A percentile compares a stretch with the other conserved stretches of the same genome.
These are phyloP conservation scores for Aromia moschata DNA, from an alignment of 2,888 invertebrate genomes.

Conservation along the genomic window DNA sequence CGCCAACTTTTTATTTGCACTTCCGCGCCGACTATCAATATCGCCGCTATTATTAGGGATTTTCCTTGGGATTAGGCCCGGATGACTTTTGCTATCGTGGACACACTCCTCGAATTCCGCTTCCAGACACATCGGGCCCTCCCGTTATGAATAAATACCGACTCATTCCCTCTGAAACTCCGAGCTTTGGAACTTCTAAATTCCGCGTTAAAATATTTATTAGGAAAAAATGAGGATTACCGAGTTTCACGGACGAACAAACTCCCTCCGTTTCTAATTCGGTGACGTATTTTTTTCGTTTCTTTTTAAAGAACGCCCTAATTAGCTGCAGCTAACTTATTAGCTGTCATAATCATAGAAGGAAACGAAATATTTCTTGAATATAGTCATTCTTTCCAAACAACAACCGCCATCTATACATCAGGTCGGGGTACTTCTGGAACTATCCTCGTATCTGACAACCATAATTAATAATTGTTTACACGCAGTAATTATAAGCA, in stretches of 20 bases:
- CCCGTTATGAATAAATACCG: slow-evolving; percentile 12
- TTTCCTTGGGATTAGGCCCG: slow-evolving; percentile 24
- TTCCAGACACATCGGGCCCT: neutral
- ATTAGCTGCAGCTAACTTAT: no score
- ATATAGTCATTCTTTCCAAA: no score
- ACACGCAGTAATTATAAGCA: no score
- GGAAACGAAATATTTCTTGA: no score
- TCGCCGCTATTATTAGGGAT: slow-evolving; percentile 29
- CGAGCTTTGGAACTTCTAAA: slow-evolving; percentile 5
- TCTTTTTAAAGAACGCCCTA: neutral
- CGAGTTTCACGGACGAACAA: neutral
- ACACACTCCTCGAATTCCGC: slow-evolving; percentile 3
- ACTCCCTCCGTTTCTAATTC: slow-evolving; percentile 1
- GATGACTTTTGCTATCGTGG: slow-evolving; percentile 16
- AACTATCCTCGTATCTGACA: no score
- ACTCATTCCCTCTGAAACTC: neutral
- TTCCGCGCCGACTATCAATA: slow-evolving; percentile 33
- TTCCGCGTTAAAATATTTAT: slow-evolving; percentile 14
- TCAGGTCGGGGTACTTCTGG: no score
- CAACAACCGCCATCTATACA: no score
- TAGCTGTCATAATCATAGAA: no score
- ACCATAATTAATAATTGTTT: no score
- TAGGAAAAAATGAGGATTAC: slow-evolving; percentile 11
- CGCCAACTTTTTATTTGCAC: slow-evolving; percentile 30
- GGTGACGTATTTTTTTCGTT: slow-evolving; percentile 7